Evolutionary conservation across 2,113 vertebrate genomes (phyloP).

Genomic region (Chunga burmeisteri): DNA sequence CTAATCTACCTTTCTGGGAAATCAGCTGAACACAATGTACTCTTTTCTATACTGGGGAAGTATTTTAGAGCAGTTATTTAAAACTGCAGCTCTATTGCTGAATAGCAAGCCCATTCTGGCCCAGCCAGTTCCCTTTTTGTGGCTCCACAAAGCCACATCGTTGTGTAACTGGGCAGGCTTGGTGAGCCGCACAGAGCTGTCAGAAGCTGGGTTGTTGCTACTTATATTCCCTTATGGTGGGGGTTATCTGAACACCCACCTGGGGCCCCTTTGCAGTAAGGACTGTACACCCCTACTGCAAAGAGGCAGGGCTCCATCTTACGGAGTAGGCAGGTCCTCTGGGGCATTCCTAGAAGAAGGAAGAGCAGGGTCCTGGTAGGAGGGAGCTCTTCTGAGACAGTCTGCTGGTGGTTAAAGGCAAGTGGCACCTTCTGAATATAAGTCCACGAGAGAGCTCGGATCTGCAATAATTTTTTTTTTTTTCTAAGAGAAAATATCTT

Average conservation of each 20-base stretch:
- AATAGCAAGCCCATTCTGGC: not conserved
- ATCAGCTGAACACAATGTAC: not conserved
- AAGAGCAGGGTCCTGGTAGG: not conserved
- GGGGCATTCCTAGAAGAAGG: not conserved
- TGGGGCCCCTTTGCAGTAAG: not conserved
- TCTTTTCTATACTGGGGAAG: not conserved
- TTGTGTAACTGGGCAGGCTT: not conserved
- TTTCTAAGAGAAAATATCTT: not conserved
- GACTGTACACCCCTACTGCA: not conserved
- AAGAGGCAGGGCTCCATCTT: not conserved
- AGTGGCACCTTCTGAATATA: not conserved
- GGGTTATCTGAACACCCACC: not conserved
- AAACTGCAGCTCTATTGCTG: not conserved
- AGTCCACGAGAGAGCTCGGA: not conserved
- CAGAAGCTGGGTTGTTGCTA: not conserved
- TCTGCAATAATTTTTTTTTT: not conserved
- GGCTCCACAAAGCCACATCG: not conserved
- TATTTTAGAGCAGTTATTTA: not conserved
- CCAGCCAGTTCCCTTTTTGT: not conserved
- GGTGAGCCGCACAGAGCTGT: not conserved
- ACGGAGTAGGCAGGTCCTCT: not conserved
- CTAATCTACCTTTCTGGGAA: not conserved
- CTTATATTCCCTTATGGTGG: fast-evolving
- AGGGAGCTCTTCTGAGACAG: not conserved
- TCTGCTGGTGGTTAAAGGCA: not conserved